A percentile compares a stretch with the other conserved stretches of the same genome.
Conservation (phyloP, 2,797 vertebrate species). For the Acipenser transmontanus region DNA sequence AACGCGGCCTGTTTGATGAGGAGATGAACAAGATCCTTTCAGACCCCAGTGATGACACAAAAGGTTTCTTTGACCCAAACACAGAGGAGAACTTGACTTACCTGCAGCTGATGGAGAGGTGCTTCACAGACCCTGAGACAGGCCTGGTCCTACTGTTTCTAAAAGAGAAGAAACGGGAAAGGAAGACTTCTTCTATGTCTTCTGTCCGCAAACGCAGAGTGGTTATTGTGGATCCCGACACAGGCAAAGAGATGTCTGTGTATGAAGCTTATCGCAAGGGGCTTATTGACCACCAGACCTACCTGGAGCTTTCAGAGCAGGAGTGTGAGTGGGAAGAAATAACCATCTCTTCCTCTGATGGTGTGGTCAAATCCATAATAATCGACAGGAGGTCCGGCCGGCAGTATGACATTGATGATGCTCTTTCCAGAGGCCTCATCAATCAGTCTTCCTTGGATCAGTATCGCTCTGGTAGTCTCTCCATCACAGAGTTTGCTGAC, state of each 20-base stretch:
- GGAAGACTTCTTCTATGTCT: slow-evolving; percentile 87
- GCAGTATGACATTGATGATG: slow-evolving; percentile 92
- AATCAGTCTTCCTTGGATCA: slow-evolving; percentile 84
- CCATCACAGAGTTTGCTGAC: slow-evolving; percentile 96
- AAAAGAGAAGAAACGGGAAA: slow-evolving; percentile 87
- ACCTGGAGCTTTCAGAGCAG: slow-evolving; percentile 90
- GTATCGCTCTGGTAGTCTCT: slow-evolving; percentile 83
- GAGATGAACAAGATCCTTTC: slow-evolving; percentile 95
- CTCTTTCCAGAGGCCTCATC: slow-evolving; percentile 79
- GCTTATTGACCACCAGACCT: slow-evolving; percentile 96
- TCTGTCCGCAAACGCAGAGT: slow-evolving; percentile 94
- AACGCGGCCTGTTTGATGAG: slow-evolving; percentile 90
- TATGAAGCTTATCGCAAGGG: slow-evolving; percentile 94
- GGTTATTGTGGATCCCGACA: slow-evolving; percentile 93
- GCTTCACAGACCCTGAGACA: slow-evolving; percentile 80
- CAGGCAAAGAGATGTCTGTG: slow-evolving; percentile 95
- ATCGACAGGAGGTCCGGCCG: slow-evolving; percentile 90
- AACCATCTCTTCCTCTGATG: slow-evolving; percentile 89
- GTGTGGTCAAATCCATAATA: slow-evolving; percentile 88
- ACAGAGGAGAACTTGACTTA: slow-evolving; percentile 97
- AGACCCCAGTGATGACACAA: slow-evolving; percentile 92
- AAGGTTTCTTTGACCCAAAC: slow-evolving; percentile 98
- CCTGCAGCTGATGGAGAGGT: slow-evolving; percentile 89
- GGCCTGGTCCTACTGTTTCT: slow-evolving; percentile 83
- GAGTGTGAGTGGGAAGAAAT: slow-evolving; percentile 99